Conservation (phyloP, 2,888 invertebrate genomes). For the Linnaemya vulpina region DNA sequence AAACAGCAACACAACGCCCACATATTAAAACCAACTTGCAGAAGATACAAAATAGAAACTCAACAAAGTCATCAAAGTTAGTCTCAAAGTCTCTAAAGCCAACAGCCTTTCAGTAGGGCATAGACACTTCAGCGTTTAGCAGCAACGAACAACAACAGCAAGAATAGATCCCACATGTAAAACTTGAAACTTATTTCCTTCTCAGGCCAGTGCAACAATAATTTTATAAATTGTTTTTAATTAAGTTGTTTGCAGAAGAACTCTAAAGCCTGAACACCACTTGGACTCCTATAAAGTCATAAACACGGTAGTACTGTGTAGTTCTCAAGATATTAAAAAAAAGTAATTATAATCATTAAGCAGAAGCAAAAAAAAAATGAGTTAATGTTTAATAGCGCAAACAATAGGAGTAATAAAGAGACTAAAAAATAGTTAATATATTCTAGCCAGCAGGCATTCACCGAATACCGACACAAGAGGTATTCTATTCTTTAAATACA, state of each 20-base stretch:
- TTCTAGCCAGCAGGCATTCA: conserved; percentile 53
- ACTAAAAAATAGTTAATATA: conserved; percentile 12
- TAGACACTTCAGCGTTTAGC: not conserved
- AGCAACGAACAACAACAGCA: conserved; percentile 12
- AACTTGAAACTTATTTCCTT: conserved; percentile 13
- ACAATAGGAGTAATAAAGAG: conserved; percentile 29
- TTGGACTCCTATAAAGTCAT: conserved; percentile 15
- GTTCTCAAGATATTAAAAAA: conserved; percentile 58
- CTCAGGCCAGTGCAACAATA: conserved; percentile 36
- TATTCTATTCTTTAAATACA: conserved; percentile 11
- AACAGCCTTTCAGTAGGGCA: not conserved
- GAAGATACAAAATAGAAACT: conserved; percentile 31
- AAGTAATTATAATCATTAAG: conserved; percentile 66
- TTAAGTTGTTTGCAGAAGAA: conserved; percentile 64
- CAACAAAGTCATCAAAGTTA: conserved; percentile 19
- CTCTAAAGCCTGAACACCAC: conserved; percentile 40
- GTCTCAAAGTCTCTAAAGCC: not conserved
- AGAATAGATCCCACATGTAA: not conserved
- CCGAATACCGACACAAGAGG: conserved; percentile 13
- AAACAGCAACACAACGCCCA: conserved; percentile 58
- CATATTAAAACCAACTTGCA: conserved; percentile 66
- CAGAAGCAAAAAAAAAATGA: conserved; percentile 8
- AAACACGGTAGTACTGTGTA: conserved; percentile 60
- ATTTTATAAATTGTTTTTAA: conserved; percentile 70
- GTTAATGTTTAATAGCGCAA: conserved; percentile 28